Base-by-base conservation (phyloP, 2,888 invertebrate genomes). In the Acanthococcus lagerstroemiae region DNA sequence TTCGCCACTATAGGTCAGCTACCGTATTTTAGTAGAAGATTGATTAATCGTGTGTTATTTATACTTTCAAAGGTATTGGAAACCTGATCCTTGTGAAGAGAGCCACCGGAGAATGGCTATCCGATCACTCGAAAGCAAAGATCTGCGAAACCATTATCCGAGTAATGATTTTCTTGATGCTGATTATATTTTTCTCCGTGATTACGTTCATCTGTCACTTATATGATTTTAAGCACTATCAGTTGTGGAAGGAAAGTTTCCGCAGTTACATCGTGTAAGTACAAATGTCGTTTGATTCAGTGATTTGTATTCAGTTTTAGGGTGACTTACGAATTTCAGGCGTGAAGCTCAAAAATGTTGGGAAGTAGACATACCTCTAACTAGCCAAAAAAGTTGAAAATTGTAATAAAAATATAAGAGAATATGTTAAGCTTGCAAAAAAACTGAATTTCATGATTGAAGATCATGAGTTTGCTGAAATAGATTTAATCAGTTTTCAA, bases 111-210 rank as follows among this genome's bases (percentile, higher is more conserved):
- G 88, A 88, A 73, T 86, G 92, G 68, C 88, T 94, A 72, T 89
- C 90, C 0, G 84, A 86, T 58, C 85, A 87, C 71, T 90, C 90
- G 1, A 88, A 88, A 70, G 83, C 86, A 72, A 93, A 93, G 78
- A 90, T 95, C 69, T 84, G 87, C 37, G 85, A 87, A 72, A 91
- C 89, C 50, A 93, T 94, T 69, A 84, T 90, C 4, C 83, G 93
- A 60, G 87, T 94, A 80, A 87, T 89, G 5, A 78, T 90, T 26
- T 91, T 93, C 72, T 86, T 88, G 0, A 78, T 87, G 19, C 80
- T 91, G 56, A 85, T 87, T 12, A 79, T 90, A 22, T 80, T 87
- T 9, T 88, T 91, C 74, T 88, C 89, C 48, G 77, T 88, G 57
- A 86, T 88, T 68, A 88, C 90, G 2, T 84, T 90, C 75, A 83